phyloP scores from a whole-genome alignment of 2,888 invertebrate species.

The Ornithoptera priamus region DNA sequence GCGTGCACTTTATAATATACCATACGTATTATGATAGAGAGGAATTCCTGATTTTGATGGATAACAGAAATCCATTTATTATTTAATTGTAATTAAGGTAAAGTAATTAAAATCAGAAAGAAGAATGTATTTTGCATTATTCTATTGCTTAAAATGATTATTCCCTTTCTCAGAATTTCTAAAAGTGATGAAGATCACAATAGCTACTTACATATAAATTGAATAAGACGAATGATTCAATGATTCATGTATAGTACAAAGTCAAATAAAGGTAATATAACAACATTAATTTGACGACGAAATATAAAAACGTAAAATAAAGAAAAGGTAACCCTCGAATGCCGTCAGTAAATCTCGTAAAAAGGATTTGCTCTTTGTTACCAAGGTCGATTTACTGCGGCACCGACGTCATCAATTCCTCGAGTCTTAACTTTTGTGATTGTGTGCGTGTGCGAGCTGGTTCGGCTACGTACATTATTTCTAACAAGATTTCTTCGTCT shows the following conservation, averaged over 20 bases:
- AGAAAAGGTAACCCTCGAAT: constrained; percentile 53
- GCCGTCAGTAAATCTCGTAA: constrained; percentile 73
- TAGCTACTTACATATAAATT: too few relatives aligned
- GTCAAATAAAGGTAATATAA: not conserved
- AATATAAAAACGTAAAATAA: constrained; percentile 40
- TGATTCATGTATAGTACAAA: not conserved
- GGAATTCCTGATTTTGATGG: too few relatives aligned
- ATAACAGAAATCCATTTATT: too few relatives aligned
- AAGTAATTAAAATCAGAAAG: too few relatives aligned
- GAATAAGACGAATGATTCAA: not conserved
- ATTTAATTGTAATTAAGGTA: too few relatives aligned
- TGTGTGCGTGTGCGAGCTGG: constrained; percentile 21
- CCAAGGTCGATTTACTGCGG: constrained; percentile 67
- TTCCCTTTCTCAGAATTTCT: too few relatives aligned
- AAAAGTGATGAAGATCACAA: too few relatives aligned
- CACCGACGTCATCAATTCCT: constrained; percentile 50
- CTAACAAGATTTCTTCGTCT: constrained; percentile 24
- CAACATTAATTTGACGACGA: not conserved
- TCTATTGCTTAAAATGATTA: too few relatives aligned
- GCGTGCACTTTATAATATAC: too few relatives aligned
- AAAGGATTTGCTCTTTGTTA: constrained; percentile 72
- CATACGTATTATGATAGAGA: too few relatives aligned
- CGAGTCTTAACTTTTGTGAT: constrained; percentile 29
- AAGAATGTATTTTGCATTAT: too few relatives aligned
- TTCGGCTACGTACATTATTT: constrained; percentile 17